phyloP scores from a whole-genome alignment of 2,888 invertebrate genomes.

The Diaprepes abbreviatus region DNA sequence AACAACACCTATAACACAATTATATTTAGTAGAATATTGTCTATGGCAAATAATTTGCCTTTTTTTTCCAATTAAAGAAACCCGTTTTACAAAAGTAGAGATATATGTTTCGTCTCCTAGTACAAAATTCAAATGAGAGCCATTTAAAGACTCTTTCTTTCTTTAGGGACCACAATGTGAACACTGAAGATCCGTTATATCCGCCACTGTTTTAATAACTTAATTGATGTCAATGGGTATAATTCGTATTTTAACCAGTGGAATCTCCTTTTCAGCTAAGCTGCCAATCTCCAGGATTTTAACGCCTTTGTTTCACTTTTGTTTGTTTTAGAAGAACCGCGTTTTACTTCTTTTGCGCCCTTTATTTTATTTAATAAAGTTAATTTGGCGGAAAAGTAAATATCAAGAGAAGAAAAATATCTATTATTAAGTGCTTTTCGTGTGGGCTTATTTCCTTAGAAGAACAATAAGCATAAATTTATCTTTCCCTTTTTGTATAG shows the following conservation, averaged over 20 bases:
- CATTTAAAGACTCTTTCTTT: no score
- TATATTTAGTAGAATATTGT: no score
- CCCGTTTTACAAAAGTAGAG: no score
- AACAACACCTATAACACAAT: no score
- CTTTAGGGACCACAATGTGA: no score
- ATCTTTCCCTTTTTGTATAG: not conserved
- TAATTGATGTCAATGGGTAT: not conserved
- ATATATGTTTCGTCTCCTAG: no score
- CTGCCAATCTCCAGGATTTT: not conserved
- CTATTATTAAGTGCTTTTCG: not conserved
- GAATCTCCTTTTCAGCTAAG: not conserved
- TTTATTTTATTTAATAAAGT: constrained; percentile 9
- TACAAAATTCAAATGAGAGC: no score
- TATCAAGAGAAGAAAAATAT: not conserved
- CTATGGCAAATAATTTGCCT: no score
- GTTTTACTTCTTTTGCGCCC: not conserved
- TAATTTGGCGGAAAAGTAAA: constrained; percentile 6
- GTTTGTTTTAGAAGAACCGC: constrained; percentile 1
- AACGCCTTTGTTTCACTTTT: not conserved
- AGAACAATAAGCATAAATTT: not conserved
- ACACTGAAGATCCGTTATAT: no score
- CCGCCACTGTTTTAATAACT: no score
- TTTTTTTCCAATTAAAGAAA: no score
- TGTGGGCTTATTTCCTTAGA: not conserved
- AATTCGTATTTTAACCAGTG: not conserved